Conservation (phyloP, 1,140 invertebrate species). For the Zeugodacus cucurbitae region DNA sequence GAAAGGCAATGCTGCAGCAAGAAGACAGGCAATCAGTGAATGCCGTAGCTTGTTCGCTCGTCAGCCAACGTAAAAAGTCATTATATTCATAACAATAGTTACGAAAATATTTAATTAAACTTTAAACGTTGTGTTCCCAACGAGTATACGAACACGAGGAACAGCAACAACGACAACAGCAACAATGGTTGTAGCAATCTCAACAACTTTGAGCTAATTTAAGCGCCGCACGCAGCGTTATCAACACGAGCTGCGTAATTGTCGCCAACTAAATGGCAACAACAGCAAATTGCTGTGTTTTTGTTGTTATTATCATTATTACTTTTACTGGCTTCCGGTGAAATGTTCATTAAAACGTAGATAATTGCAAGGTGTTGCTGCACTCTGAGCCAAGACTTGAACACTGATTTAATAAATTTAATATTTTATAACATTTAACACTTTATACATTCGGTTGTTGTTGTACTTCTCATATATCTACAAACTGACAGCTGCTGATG, state of each 20-base stretch:
- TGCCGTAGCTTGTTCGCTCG: background rate
- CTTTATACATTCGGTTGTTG: background rate
- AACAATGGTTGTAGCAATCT: background rate
- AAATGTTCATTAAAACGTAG: background rate
- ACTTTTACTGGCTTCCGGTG: background rate
- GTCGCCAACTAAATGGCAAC: background rate
- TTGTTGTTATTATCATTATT: background rate
- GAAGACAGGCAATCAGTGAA: background rate
- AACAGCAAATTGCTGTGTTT: background rate
- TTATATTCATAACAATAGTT: background rate
- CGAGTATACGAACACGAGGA: background rate
- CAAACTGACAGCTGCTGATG: background rate
- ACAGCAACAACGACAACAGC: background rate
- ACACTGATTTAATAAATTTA: background rate
- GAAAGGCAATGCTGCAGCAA: background rate
- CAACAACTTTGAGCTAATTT: background rate
- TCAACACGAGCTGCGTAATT: background rate
- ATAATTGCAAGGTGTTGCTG: background rate
- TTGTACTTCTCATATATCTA: background rate
- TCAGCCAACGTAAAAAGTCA: background rate
- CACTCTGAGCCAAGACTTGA: background rate
- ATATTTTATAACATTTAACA: background rate
- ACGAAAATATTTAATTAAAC: constrained; percentile 18
- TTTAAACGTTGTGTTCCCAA: background rate
- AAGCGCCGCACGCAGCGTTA: background rate